These are phyloP conservation scores for Temnopleurus reevesii DNA, from an alignment of 53 echinoderm and acorn worm genomes.

Conservation along the genomic window DNA sequence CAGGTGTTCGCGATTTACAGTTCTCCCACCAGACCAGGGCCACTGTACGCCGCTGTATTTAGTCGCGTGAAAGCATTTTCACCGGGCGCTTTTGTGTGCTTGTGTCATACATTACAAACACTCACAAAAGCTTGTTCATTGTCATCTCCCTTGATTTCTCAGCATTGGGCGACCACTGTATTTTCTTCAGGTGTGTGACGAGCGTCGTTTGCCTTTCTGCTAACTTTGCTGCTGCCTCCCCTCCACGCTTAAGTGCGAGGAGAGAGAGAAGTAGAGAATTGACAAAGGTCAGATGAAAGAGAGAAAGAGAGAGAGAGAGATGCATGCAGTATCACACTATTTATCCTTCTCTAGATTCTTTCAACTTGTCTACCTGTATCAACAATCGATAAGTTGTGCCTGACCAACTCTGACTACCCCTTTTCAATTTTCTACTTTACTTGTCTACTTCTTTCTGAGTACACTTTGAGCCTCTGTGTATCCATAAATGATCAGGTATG, in stretches of 20 bases:
- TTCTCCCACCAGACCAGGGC: neutral
- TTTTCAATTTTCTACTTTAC: slow-evolving; percentile 13
- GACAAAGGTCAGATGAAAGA: neutral
- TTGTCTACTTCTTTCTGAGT: slow-evolving; percentile 22
- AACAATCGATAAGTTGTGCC: slow-evolving; percentile 20
- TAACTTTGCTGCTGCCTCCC: slow-evolving; percentile 50
- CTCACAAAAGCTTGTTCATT: slow-evolving; percentile 50
- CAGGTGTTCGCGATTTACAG: slow-evolving; percentile 47
- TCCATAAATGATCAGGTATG: slow-evolving; percentile 51
- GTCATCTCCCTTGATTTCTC: slow-evolving; percentile 42
- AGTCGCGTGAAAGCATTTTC: slow-evolving; percentile 43
- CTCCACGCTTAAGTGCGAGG: slow-evolving; percentile 27
- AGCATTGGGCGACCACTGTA: slow-evolving; percentile 36
- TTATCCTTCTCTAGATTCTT: neutral
- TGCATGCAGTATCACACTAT: slow-evolving; percentile 19
- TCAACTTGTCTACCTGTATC: slow-evolving; percentile 12
- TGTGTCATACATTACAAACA: slow-evolving; percentile 62
- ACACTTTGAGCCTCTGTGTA: slow-evolving; percentile 22
- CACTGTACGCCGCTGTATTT: slow-evolving; percentile 37
- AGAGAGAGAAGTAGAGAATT: neutral
- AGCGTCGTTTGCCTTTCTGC: slow-evolving; percentile 37
- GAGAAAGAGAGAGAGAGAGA: neutral
- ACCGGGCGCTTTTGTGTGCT: slow-evolving; percentile 45
- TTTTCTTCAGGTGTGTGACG: slow-evolving; percentile 47
- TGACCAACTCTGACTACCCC: neutral